These are phyloP conservation scores for Leptinotarsa haldemani DNA, from an alignment of 2,888 invertebrate species.

Conservation along the genomic window DNA sequence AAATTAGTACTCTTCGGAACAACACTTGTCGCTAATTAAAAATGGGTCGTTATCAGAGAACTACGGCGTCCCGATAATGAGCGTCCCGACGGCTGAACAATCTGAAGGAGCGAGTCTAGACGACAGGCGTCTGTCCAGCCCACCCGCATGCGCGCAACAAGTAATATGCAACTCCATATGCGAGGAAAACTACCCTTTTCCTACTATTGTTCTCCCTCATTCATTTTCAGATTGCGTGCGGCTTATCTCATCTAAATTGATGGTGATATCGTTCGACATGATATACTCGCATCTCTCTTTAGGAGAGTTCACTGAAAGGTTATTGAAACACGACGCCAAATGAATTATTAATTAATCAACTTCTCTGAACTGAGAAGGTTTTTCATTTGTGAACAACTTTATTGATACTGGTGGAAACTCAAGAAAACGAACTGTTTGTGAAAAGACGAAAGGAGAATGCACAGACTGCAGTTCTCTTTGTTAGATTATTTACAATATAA, in stretches of 20 bases:
- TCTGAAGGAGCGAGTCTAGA: constrained; percentile 32
- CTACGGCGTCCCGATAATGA: constrained; percentile 28
- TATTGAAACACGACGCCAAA: background rate
- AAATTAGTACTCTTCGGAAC: constrained; percentile 25
- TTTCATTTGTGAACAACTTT: no score
- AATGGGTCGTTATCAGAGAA: constrained; percentile 30
- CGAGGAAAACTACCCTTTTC: constrained; percentile 19
- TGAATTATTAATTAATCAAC: background rate
- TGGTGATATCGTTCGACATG: constrained; percentile 16
- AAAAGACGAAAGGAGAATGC: no score
- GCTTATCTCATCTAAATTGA: constrained; percentile 17
- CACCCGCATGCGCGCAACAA: constrained; percentile 40
- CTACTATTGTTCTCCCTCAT: constrained; percentile 19
- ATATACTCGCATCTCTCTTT: constrained; percentile 8
- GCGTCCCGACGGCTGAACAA: constrained; percentile 35
- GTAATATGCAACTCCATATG: constrained; percentile 25
- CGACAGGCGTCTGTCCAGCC: constrained; percentile 30
- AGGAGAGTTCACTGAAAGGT: constrained; percentile 8
- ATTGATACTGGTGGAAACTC: no score
- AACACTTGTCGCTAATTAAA: constrained; percentile 29
- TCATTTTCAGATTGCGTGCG: constrained; percentile 18
- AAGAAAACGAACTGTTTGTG: no score
- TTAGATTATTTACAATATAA: no score
- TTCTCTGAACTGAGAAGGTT: background rate
- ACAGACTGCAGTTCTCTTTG: no score